phyloP scores from a whole-genome alignment of 2,888 invertebrate species.

The Drosophila mimetica region DNA sequence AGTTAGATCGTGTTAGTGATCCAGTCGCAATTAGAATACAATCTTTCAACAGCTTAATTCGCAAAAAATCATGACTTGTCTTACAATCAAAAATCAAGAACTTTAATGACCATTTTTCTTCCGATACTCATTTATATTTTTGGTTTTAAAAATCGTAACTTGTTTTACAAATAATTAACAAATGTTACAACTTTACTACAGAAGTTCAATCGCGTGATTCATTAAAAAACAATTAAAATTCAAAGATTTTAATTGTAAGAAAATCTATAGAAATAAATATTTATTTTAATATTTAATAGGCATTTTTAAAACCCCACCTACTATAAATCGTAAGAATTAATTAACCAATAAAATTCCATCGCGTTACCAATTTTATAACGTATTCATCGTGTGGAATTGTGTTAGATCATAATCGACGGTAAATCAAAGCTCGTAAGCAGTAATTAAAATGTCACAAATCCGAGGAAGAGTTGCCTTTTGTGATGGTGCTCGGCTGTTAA shows the following conservation, averaged over 20 bases:
- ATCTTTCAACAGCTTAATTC: not conserved
- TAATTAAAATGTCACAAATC: conserved; percentile 73
- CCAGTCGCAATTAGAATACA: conserved; percentile 18
- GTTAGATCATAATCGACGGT: conserved; percentile 45
- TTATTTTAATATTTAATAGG: too few species aligned
- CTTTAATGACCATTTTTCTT: not conserved
- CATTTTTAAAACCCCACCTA: too few species aligned
- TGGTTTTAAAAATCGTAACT: not conserved
- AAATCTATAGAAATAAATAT: not conserved
- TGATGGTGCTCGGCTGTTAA: conserved; percentile 49
- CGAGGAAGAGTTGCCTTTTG: conserved; percentile 58
- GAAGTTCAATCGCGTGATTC: not conserved
- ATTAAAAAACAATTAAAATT: not conserved
- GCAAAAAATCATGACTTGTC: not conserved
- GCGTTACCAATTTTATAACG: conserved; percentile 19
- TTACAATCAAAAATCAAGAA: not conserved
- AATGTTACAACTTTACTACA: not conserved
- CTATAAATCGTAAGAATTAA: not conserved
- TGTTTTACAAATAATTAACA: conserved; percentile 28
- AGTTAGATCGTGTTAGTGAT: conserved; percentile 31
- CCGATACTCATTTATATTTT: not conserved
- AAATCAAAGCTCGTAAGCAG: conserved; percentile 68
- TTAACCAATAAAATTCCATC: not conserved
- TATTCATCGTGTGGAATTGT: conserved; percentile 12
- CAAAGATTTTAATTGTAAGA: not conserved